phyloP scores from a whole-genome alignment of 2,888 invertebrate species.

The Tachina fera region DNA sequence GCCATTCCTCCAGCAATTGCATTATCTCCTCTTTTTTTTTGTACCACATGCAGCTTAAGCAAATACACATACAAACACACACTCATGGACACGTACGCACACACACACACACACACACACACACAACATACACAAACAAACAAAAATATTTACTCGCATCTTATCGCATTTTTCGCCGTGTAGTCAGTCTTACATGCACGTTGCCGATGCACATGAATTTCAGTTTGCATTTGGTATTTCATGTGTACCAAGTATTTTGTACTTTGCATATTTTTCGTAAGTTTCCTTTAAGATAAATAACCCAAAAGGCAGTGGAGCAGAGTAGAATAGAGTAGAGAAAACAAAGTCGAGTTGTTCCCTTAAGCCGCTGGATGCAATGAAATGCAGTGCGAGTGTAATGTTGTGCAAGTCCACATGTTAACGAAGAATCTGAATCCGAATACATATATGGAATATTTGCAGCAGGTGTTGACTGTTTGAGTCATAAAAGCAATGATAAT shows the following conservation, averaged over 20 bases:
- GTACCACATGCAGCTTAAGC: constrained; percentile 1
- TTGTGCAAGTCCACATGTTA: constrained; percentile 40
- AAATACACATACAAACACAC: background rate
- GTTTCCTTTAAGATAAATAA: constrained; percentile 45
- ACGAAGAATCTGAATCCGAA: constrained; percentile 4
- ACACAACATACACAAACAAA: background rate
- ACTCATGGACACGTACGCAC: background rate
- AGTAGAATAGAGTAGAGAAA: background rate
- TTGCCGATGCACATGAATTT: constrained; percentile 12
- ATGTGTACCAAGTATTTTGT: constrained; percentile 40
- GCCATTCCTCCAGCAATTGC: constrained; percentile 23
- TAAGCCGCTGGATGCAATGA: constrained; percentile 43
- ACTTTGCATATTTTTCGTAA: constrained; percentile 55
- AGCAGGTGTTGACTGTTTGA: constrained; percentile 68
- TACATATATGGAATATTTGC: constrained; percentile 16
- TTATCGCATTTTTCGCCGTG: constrained; percentile 24
- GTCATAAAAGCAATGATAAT: constrained; percentile 67
- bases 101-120: background rate
- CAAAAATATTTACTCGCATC: constrained; percentile 22
- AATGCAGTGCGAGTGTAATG: constrained; percentile 16
- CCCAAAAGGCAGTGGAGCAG: constrained; percentile 12
- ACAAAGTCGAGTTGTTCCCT: constrained; percentile 48
- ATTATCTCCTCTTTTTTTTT: constrained; percentile 7
- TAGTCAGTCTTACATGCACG: constrained; percentile 18
- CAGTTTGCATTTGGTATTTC: constrained; percentile 33